Evolutionary conservation across 2,797 vertebrate genomes (phyloP).

Genomic region (Trematomus bernacchii): DNA sequence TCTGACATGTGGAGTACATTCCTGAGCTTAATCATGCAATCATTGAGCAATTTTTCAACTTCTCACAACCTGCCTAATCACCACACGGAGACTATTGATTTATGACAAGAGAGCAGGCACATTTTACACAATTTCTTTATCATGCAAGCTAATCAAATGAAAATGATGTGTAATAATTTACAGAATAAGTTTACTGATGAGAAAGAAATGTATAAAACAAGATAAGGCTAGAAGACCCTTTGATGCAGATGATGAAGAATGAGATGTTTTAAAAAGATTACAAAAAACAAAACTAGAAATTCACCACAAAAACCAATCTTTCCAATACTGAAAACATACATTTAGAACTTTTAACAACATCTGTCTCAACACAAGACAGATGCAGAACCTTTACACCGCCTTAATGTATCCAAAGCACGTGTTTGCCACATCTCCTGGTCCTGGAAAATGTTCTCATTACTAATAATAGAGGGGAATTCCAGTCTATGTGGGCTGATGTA

Average conservation of each 20-base stretch:
- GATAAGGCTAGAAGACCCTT: neutral
- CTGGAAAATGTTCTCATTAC: conserved; percentile 23
- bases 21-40: conserved; percentile 19
- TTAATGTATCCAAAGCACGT: conserved; percentile 14
- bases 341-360: too few species aligned
- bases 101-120: neutral
- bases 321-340: too few species aligned
- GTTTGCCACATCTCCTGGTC: conserved; percentile 6
- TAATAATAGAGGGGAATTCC: conserved; percentile 38
- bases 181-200: neutral
- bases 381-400: neutral
- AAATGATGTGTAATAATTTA: neutral
- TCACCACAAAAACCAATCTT: too few species aligned
- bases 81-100: conserved; percentile 8
- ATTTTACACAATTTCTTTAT: neutral
- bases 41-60: neutral
- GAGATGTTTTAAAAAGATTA: neutral
- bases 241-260: neutral
- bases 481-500: conserved; percentile 25
- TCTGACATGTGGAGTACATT: conserved; percentile 14
- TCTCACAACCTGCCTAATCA: conserved; percentile 12
- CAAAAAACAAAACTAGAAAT: too few species aligned
- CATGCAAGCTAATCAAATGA: neutral
- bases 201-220: neutral
- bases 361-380: neutral